Evolutionary conservation across 1,140 invertebrate species (phyloP), one percentile per base, ranked within the genome.

Genomic region (Musca domestica): DNA sequence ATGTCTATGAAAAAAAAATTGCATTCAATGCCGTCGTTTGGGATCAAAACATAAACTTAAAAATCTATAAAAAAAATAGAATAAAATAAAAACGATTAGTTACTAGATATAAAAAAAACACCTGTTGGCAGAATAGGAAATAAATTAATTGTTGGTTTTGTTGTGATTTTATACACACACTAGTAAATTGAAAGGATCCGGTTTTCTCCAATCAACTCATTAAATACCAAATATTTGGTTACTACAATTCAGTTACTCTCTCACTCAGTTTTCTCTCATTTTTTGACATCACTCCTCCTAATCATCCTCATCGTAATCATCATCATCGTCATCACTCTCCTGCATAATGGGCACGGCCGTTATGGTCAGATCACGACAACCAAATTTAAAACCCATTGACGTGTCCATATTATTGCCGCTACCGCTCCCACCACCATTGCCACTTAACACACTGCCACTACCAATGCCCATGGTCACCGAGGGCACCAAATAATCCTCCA

Each of bases 321-420:
- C 78, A 66, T 80, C 75, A 69, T 80, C 77, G 9, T 80, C 77
- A 17, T 80, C 77, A 72, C 74, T 77, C 46, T 80, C 77, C 64
- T 76, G 74, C 48, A 76, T 66, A 19, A 71, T 72, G 41, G 77
- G 77, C 61, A 80, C 77, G 25, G 77, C 77, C 10, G 77, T 80
- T 15, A 80, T 80, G 20, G 76, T 80, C 25, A 80, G 56, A 71
- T 80, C 77, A 14, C 77, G 70, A 46, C 74, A 74, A 15, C 75
- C 74, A 9, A 79, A 76, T 51, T 77, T 76, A 52, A 79, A 77
- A 61, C 74, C 78, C 22, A 54, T 49, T n/a, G 54, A 34, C 2
- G 77, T 71, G 17, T 70, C 72, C 14, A 72, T 74, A 41, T 74
- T 71, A 71, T 74, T 70, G 51, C 70, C 72, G 61, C 76, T 70